Evolutionary conservation across 1,140 invertebrate species (phyloP).

Genomic region (Saccostrea echinata): DNA sequence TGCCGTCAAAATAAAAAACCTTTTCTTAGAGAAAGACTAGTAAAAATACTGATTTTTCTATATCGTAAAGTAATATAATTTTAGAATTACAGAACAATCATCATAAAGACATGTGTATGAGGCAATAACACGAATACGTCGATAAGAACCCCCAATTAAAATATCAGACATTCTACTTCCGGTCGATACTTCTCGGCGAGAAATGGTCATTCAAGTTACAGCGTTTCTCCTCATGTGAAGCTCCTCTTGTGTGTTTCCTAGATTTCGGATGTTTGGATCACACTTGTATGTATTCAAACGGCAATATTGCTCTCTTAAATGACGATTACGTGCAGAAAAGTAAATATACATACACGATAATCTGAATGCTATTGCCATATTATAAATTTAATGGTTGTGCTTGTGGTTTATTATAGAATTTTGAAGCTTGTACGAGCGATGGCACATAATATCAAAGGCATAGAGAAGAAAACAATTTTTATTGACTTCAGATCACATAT

Average conservation of each 20-base stretch:
- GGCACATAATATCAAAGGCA: background rate
- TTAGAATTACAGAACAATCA: background rate
- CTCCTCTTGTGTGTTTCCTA: background rate
- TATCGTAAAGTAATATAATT: background rate
- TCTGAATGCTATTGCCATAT: constrained; percentile 8
- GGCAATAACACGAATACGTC: background rate
- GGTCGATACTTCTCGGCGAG: background rate
- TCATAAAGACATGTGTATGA: constrained; percentile 2
- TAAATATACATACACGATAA: background rate
- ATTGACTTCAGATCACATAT: too few species aligned
- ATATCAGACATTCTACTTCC: background rate
- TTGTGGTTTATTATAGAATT: background rate
- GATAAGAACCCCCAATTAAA: background rate
- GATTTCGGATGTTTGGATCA: background rate
- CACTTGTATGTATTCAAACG: constrained; percentile 12
- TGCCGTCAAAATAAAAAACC: too few species aligned
- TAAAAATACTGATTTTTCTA: too few species aligned
- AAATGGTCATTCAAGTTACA: background rate
- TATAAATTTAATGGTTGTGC: constrained; percentile 4
- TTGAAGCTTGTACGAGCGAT: background rate
- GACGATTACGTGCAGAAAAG: background rate
- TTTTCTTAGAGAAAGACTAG: too few species aligned
- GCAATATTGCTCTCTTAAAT: background rate
- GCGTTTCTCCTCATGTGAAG: background rate
- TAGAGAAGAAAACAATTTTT: background rate